Conservation (phyloP, 2,113 vertebrate genomes). For the Malaclemys terrapin region DNA sequence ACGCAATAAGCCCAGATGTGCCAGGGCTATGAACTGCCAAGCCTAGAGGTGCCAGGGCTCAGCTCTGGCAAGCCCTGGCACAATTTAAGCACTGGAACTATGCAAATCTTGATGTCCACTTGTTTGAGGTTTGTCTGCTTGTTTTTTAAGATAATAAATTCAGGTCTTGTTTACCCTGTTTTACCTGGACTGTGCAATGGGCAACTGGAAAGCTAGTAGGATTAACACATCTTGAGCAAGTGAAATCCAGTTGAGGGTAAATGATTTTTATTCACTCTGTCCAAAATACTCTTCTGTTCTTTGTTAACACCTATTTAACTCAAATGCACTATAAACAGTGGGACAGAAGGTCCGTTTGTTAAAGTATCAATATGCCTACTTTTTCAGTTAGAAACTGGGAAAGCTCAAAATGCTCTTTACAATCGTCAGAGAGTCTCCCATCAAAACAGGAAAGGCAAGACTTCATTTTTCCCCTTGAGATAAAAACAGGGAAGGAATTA, state of each 20-base stretch:
- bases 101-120: not conserved
- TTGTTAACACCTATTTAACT: not conserved
- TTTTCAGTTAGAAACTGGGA: not conserved
- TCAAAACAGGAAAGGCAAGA: not conserved
- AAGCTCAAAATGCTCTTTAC: not conserved
- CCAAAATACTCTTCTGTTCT: not conserved
- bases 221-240: not conserved
- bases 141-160: not conserved
- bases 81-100: not conserved
- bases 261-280: not conserved
- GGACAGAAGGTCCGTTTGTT: not conserved
- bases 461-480: not conserved
- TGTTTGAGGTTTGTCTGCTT: not conserved
- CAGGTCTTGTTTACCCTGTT: not conserved
- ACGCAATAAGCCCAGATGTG: too few species aligned
- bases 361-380: rapidly evolving
- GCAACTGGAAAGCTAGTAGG: not conserved
- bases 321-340: not conserved
- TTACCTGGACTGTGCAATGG: rapidly evolving
- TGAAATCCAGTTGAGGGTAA: not conserved
- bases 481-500: not conserved
- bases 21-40: too few species aligned
- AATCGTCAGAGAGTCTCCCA: not conserved
- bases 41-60: too few species aligned
- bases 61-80: too few species aligned